These are phyloP conservation scores for Argopecten irradians DNA, from an alignment of 1,140 invertebrate species.

Conservation along the genomic window DNA sequence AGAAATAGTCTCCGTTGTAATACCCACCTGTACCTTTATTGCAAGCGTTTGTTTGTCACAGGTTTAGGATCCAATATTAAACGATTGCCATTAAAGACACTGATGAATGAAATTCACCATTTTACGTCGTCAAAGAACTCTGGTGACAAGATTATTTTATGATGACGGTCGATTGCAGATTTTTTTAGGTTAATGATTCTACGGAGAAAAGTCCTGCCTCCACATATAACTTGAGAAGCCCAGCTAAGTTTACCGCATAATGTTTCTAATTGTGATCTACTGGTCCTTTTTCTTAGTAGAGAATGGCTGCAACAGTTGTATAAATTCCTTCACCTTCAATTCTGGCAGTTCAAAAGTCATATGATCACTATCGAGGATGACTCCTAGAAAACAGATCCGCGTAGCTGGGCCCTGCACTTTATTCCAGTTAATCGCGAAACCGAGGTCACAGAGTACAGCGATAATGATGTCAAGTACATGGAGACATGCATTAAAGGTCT, in stretches of 20 bases:
- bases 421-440: slow-evolving; percentile 35
- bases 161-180: too few species aligned
- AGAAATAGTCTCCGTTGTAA: not conserved
- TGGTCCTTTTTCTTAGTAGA: too few species aligned
- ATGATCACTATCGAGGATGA: not conserved
- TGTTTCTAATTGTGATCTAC: too few species aligned
- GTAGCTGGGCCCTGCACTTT: slow-evolving; percentile 7
- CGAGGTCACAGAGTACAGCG: not conserved
- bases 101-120: not conserved
- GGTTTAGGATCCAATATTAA: not conserved
- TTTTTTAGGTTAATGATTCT: not conserved
- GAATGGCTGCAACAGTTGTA: too few species aligned
- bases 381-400: slow-evolving; percentile 20
- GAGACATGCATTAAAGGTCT: not conserved
- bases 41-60: not conserved
- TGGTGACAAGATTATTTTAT: not conserved
- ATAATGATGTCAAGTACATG: not conserved
- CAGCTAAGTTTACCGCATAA: slow-evolving; percentile 7
- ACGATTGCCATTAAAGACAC: not conserved
- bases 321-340: too few species aligned
- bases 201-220: slow-evolving; percentile 24
- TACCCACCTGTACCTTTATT: not conserved
- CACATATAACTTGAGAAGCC: slow-evolving; percentile 6
- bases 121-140: not conserved
- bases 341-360: not conserved